phyloP scores from a whole-genome alignment of 2,888 invertebrate genomes.

The Coleophora deauratella region DNA sequence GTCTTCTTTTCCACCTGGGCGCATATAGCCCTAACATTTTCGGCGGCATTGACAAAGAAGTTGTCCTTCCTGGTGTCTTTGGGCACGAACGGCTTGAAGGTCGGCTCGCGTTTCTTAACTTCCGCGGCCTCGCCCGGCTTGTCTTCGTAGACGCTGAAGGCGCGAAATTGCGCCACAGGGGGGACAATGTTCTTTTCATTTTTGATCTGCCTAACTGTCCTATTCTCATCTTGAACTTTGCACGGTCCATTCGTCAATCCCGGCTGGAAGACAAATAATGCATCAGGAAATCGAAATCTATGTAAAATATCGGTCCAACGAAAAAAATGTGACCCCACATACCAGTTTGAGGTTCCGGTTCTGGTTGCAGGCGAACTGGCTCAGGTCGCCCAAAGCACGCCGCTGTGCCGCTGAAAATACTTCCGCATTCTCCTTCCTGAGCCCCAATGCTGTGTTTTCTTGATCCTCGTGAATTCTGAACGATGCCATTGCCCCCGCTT shows the following conservation, averaged over 20 bases:
- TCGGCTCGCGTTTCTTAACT: slow-evolving; percentile 56
- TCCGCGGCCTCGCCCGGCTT: slow-evolving; percentile 53
- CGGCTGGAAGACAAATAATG: slow-evolving; percentile 33
- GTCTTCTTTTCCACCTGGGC: slow-evolving; percentile 47
- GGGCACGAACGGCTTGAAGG: slow-evolving; percentile 56
- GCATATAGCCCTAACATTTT: slow-evolving; percentile 49
- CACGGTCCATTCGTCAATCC: slow-evolving; percentile 60
- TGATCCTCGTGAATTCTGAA: slow-evolving; percentile 85
- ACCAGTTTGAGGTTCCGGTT: slow-evolving; percentile 70
- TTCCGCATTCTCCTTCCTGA: slow-evolving; percentile 69
- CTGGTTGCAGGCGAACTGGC: slow-evolving; percentile 72
- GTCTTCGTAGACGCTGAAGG: slow-evolving; percentile 85
- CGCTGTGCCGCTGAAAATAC: slow-evolving; percentile 70
- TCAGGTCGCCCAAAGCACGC: slow-evolving; percentile 77
- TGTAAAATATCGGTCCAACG: too few relatives aligned
- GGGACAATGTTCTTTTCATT: slow-evolving; percentile 68
- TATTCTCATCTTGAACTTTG: slow-evolving; percentile 66
- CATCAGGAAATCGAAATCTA: slow-evolving; percentile 5
- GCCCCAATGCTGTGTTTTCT: slow-evolving; percentile 77
- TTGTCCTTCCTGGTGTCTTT: slow-evolving; percentile 55
- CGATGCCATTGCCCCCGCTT: slow-evolving; percentile 77
- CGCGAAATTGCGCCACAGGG: slow-evolving; percentile 83
- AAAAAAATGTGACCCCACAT: slow-evolving; percentile 33
- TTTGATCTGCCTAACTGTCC: slow-evolving; percentile 59
- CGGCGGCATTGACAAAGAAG: slow-evolving; percentile 45